Conservation (phyloP, 2,113 vertebrate genomes). For the Patagioenas fasciata region DNA sequence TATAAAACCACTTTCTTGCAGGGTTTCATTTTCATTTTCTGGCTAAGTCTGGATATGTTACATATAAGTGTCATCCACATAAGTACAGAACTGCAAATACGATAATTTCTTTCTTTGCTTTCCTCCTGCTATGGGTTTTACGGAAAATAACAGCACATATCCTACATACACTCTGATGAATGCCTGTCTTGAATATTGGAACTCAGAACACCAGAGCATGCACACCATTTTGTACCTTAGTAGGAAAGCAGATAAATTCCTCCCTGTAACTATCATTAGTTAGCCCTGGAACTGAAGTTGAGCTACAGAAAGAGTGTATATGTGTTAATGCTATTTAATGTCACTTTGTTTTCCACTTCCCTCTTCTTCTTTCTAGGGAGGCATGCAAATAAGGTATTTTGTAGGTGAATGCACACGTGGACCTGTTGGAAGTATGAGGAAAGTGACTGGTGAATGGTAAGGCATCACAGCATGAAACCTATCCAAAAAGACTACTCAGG, state of each 20-base stretch:
- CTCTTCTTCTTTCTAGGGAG: not conserved
- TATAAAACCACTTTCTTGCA: rapidly evolving
- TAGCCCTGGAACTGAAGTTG: not conserved
- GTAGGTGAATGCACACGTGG: not conserved
- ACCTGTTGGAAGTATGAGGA: not conserved
- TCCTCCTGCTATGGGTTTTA: not conserved
- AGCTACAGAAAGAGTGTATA: not conserved
- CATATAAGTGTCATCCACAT: not conserved
- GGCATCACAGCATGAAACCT: not conserved
- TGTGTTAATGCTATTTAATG: not conserved
- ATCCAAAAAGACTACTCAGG: not conserved
- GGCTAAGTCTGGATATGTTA: not conserved
- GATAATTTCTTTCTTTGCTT: not conserved
- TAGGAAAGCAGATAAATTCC: not conserved
- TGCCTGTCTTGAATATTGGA: not conserved
- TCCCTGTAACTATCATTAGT: not conserved
- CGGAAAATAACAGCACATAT: not conserved
- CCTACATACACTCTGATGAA: not conserved
- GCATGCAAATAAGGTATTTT: not conserved
- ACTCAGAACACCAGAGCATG: not conserved
- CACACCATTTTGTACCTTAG: not conserved
- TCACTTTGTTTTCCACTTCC: not conserved
- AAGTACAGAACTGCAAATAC: not conserved
- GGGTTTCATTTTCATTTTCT: not conserved
- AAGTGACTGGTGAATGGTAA: not conserved